Percentiles rank a stretch among this genome's conserved stretches.
These are phyloP conservation scores for Aurelia sp. DNA, from an alignment of 30 jellyfish, hydroid and myxozoan species.

Conservation along the genomic window DNA sequence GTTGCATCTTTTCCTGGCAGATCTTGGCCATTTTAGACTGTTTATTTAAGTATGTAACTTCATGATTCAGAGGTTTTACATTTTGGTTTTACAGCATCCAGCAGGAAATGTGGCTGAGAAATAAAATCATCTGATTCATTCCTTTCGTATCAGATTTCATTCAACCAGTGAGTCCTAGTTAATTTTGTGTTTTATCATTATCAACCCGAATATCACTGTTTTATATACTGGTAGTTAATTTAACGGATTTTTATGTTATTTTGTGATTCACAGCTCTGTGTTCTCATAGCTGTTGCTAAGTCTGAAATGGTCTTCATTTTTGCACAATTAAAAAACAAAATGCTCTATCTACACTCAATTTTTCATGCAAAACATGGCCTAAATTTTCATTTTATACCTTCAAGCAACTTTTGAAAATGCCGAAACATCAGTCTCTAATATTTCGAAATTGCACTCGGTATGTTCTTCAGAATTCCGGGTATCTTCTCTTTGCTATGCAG, in stretches of 20 bases:
- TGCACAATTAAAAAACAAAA: too few species aligned
- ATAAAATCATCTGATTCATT: conserved; percentile 46
- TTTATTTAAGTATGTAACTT: too few species aligned
- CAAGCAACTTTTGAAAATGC: too few species aligned
- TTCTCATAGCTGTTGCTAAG: too few species aligned
- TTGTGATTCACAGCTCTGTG: not conserved
- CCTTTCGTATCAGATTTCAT: conserved; percentile 64
- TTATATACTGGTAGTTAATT: not conserved
- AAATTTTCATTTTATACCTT: too few species aligned
- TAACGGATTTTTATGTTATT: not conserved
- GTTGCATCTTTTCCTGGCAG: not conserved
- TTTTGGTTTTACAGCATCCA: conserved; percentile 81
- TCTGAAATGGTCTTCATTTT: too few species aligned
- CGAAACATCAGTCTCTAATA: not conserved
- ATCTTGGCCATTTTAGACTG: not conserved
- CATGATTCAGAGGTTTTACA: conserved; percentile 55
- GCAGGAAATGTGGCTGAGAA: conserved; percentile 86
- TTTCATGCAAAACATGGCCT: too few species aligned
- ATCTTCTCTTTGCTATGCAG: too few species aligned
- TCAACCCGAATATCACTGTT: not conserved
- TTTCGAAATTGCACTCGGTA: not conserved
- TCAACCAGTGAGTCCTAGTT: conserved; percentile 73
- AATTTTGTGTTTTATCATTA: conserved; percentile 44
- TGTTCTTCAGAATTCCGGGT: not conserved
- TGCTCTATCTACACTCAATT: too few species aligned